phyloP scores from a whole-genome alignment of 1,140 invertebrate species.

The Neuroterus valhalla region DNA sequence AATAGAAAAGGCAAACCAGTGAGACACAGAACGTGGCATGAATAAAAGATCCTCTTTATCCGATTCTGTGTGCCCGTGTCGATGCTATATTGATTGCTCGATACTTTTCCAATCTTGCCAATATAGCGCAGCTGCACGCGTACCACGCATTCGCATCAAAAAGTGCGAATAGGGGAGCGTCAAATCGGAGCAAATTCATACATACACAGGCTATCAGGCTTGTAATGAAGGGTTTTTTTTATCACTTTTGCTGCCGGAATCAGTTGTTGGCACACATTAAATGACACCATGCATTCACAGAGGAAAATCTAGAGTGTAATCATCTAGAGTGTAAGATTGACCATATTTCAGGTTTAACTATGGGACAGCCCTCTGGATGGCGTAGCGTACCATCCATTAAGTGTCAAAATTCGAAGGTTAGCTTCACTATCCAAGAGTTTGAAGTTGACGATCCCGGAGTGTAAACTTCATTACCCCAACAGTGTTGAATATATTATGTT shows the following conservation, averaged over 20 bases:
- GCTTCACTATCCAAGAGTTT: too few species aligned
- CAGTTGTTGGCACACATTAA: not conserved
- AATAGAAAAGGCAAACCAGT: not conserved
- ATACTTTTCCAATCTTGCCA: slow-evolving; percentile 7
- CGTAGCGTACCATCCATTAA: too few species aligned
- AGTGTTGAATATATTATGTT: too few species aligned
- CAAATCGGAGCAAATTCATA: not conserved
- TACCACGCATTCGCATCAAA: not conserved
- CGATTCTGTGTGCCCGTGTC: not conserved
- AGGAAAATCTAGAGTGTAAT: too few species aligned
- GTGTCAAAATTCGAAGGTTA: too few species aligned
- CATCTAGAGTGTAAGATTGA: too few species aligned
- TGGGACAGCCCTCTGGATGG: too few species aligned
- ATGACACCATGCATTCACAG: not conserved
- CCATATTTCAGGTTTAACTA: too few species aligned
- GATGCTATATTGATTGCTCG: slow-evolving; percentile 13
- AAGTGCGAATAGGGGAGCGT: not conserved
- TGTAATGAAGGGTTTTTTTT: not conserved
- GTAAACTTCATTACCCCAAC: too few species aligned
- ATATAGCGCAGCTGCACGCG: not conserved
- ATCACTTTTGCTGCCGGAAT: not conserved
- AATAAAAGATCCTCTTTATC: slow-evolving; percentile 13
- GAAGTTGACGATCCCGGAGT: too few species aligned
- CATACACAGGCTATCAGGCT: not conserved
- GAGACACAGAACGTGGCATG: not conserved